These are phyloP conservation scores for Heliconius himera DNA, from an alignment of 1,140 invertebrate species.

Conservation along the genomic window DNA sequence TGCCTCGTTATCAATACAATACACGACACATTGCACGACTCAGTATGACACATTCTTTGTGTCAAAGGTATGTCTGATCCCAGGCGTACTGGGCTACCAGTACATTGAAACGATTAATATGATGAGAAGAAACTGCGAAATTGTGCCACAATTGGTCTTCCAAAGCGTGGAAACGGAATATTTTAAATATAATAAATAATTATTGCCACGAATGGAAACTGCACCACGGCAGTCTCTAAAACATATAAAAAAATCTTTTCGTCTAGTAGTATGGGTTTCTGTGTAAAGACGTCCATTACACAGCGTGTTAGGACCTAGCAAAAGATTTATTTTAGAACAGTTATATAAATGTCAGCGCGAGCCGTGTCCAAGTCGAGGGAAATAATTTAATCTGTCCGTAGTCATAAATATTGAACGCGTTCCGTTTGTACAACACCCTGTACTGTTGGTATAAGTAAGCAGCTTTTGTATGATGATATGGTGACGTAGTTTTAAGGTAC, in stretches of 20 bases:
- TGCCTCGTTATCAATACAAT: too few relatives aligned
- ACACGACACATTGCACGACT: too few relatives aligned
- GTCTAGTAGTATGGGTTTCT: constrained; percentile 3
- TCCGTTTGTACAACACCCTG: constrained; percentile 61
- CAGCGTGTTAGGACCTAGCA: constrained; percentile 18
- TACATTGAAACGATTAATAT: too few relatives aligned
- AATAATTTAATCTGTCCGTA: constrained; percentile 68
- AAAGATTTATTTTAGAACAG: constrained; percentile 65
- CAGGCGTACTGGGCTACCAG: too few relatives aligned
- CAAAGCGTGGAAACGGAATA: too few relatives aligned
- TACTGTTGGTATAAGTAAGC: constrained; percentile 42
- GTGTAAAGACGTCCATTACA: constrained; percentile 32
- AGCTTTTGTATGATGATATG: neutral
- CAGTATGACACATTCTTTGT: too few relatives aligned
- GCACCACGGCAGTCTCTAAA: neutral
- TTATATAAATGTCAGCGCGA: constrained; percentile 65
- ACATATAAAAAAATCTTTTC: neutral
- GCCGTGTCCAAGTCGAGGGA: constrained; percentile 46
- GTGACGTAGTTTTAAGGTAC: neutral
- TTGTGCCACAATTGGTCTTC: too few relatives aligned
- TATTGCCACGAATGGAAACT: too few relatives aligned
- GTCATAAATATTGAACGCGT: constrained; percentile 68
- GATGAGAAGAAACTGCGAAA: too few relatives aligned
- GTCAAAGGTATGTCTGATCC: too few relatives aligned
- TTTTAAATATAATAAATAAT: too few relatives aligned